Base-by-base conservation (phyloP, 2,797 vertebrate genomes). In the Galaxias olidus region DNA sequence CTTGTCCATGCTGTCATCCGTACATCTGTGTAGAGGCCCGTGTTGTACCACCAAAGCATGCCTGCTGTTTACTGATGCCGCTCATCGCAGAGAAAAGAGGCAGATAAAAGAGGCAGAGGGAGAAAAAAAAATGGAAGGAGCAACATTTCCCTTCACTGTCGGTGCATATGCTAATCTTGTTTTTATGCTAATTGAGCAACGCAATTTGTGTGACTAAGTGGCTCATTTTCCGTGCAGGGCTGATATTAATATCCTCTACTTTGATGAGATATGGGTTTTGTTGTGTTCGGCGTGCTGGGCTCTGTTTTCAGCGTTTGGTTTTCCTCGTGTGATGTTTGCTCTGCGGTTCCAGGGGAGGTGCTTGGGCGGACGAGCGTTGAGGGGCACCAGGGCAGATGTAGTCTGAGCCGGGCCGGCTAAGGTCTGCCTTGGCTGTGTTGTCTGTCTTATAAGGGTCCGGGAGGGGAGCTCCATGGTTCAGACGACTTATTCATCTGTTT, bases 181-280 rank as follows among this genome's bases (percentile, higher is more conserved):
- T 89, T 89, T 91, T 85, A 91, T 91, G 88, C 83, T 87, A 91
- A 91, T 90, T 70, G 15, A 10, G 66, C 77, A 71, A 81, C 69
- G 71, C 84, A 73, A 86, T 92, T 90, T 89, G 87, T 90, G 85
- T 81, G 82, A 84, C 83, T 88, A 88, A 89, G 84, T 87, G 86
- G 72, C 83, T 87, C 76, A 86, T 90, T 91, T 88, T 84, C 83
- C 82, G 87, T 90, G 90, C 86, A 77, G 76, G 75, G 77, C 78
- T 61, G 77, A 87, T 87, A 90, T 86, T 87, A 87, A 90, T 91
- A 89, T 87, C 84, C 80, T 80, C 66, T 81, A 70, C 87, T 90
- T 88, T 91, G 89, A 90, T 90, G 88, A 88, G 78, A 89, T 89
- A 87, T 84, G 74, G 81, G 85, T 84, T n/a, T n/a, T 83, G 79